A percentile compares a stretch with the other conserved stretches of the same genome.
Conservation (phyloP, 2,888 invertebrate genomes). For the Mimumesa dahlbomi region DNA sequence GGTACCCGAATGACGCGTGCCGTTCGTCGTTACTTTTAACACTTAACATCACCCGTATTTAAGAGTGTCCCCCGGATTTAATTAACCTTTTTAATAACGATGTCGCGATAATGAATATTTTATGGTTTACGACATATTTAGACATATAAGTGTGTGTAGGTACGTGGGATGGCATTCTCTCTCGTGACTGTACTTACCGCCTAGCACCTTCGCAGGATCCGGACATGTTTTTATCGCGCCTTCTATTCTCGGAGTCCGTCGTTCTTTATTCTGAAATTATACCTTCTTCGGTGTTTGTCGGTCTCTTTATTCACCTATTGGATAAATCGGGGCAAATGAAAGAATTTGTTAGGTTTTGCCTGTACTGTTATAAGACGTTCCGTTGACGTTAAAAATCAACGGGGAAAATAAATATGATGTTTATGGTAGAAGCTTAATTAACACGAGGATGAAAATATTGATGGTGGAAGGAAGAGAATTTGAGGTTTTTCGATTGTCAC, state of each 20-base stretch:
- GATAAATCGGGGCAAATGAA: neutral
- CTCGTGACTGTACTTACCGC: constrained; percentile 3
- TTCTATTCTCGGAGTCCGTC: neutral
- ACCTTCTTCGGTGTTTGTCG: neutral
- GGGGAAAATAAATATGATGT: too few relatives aligned
- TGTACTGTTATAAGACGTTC: too few relatives aligned
- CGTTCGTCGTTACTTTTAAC: neutral
- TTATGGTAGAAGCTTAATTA: too few relatives aligned
- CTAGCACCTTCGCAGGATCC: constrained; percentile 12
- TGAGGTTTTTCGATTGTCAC: too few relatives aligned
- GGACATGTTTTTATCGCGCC: constrained; percentile 16
- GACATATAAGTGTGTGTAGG: neutral
- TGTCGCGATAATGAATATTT: neutral
- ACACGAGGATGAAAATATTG: too few relatives aligned
- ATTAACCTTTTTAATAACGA: too few relatives aligned
- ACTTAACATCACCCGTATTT: too few relatives aligned
- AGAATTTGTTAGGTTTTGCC: too few relatives aligned
- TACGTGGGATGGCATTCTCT: neutral
- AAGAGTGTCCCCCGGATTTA: too few relatives aligned
- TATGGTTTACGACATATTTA: neutral
- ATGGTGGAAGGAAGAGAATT: too few relatives aligned
- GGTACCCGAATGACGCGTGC: constrained; percentile 7
- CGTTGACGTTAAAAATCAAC: too few relatives aligned
- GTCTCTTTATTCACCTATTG: constrained; percentile 1
- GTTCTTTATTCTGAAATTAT: constrained; percentile 7